Percentiles rank a stretch among this genome's conserved stretches.
phyloP scores from a whole-genome alignment of 2,888 invertebrate species.

The Drosophila mulleri region DNA sequence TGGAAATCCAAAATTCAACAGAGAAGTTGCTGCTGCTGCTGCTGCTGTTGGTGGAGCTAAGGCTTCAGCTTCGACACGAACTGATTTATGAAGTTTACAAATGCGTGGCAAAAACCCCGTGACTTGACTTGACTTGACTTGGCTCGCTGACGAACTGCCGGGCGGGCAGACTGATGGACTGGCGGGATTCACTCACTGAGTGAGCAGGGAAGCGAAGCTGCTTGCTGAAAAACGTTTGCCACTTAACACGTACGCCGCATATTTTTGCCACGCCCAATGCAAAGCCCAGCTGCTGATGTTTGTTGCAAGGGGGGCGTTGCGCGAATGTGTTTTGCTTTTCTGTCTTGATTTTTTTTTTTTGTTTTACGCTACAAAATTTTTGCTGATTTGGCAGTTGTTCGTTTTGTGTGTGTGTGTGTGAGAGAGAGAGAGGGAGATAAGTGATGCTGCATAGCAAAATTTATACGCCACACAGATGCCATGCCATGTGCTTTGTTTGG shows the following conservation, averaged over 20 bases:
- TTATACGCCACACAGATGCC: constrained; percentile 66
- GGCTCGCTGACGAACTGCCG: constrained; percentile 37
- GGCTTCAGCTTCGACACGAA: constrained; percentile 76
- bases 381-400: constrained; percentile 73
- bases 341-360: constrained; percentile 11
- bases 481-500: constrained; percentile 78
- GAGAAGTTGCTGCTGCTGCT: constrained; percentile 1
- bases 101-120: constrained; percentile 80
- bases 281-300: constrained; percentile 11
- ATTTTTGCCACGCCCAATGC: constrained; percentile 68
- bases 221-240: constrained; percentile 76
- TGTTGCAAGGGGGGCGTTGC: constrained; percentile 7
- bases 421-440: constrained; percentile 2
- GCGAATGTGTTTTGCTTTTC: constrained; percentile 15
- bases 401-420: neutral
- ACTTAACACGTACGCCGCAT: constrained; percentile 80
- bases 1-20: constrained; percentile 28
- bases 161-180: constrained; percentile 24
- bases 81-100: constrained; percentile 80
- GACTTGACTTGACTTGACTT: constrained; percentile 66
- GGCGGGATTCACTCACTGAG: constrained; percentile 10
- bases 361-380: constrained; percentile 68
- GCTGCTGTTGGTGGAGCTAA: constrained; percentile 4
- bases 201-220: constrained; percentile 7
- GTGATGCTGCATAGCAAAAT: constrained; percentile 51